Base-by-base conservation (phyloP, 2,888 invertebrate genomes). In the Chymomyza amoena region DNA sequence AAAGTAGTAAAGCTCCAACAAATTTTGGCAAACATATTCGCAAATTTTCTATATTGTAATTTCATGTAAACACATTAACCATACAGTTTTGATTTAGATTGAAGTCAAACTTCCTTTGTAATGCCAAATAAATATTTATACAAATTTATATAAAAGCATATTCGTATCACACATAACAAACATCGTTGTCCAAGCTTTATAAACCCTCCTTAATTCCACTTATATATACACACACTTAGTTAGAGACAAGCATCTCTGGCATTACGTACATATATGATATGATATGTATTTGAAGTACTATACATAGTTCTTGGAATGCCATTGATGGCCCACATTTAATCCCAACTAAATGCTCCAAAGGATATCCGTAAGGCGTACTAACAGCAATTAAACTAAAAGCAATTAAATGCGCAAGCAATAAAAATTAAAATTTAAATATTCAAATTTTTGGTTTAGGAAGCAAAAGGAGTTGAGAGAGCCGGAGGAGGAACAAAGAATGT, bases 331-430 rank as follows among this genome's bases (percentile, higher is more conserved):
- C n/a, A 32, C 15, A 15, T 57, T 18, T 18, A 25, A 18, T 57
- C 57, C 57, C 25, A 57, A 57, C 57, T 57, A 57, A 57, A 57
- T 57, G 15, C 57, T 25, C 25, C 15, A 18, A 32, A 28, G 25
- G 60, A n/a, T 2, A n/a, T 32, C 36, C 18, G 50, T 64, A 62
- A 68, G 66, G 54, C 68, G 59, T 68, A 62, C 68, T 75, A 52
- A 64, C 62, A 72, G 74, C 84, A 82, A 84, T 84, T 83, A 79
- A 78, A 78, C 67, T 75, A 66, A 79, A 79, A 84, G 76, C 81
- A 84, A 81, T 84, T 80, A 76, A 72, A 61, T 67, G 72, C 70
- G 72, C 65, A 67, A 64, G 73, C 73, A 77, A 74, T 77, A 51
- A 70, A 74, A 76, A 75, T 76, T 61, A 67, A 56, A 60, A 62